Conservation (phyloP, 2,888 invertebrate genomes). For the Brachylomia viminalis region DNA sequence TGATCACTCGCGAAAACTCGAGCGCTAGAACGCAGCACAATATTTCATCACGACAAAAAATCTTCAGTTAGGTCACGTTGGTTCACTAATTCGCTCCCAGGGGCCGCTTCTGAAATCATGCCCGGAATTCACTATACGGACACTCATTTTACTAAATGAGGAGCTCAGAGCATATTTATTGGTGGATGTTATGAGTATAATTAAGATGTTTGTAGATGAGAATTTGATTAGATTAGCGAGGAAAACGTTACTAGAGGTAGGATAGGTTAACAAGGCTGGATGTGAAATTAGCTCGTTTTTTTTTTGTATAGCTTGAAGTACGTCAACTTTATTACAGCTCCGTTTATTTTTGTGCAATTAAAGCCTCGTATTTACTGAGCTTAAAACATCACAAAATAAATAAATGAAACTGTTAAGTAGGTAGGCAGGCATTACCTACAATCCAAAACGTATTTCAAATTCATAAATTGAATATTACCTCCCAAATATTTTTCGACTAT, state of each 20-base stretch:
- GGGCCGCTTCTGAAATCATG: constrained; percentile 82
- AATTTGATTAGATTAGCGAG: constrained; percentile 2
- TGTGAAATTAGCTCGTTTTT: too few species aligned
- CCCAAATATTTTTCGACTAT: too few species aligned
- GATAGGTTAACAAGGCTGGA: background rate
- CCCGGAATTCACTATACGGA: constrained; percentile 83
- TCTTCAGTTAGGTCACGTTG: constrained; percentile 86
- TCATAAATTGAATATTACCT: background rate
- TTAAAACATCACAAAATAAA: background rate
- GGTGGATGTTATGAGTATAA: constrained; percentile 60
- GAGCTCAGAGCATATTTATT: constrained; percentile 74
- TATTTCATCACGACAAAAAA: constrained; percentile 84
- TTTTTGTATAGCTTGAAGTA: background rate
- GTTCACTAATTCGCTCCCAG: constrained; percentile 85
- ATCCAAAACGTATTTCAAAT: background rate
- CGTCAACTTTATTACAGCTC: background rate
- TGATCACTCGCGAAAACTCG: constrained; percentile 31
- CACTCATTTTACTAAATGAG: constrained; percentile 77
- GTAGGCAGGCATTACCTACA: background rate
- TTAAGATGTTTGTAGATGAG: constrained; percentile 25
- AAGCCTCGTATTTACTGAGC: too few species aligned
- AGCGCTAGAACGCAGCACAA: constrained; percentile 71
- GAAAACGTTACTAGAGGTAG: background rate
- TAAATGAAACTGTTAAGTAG: background rate
- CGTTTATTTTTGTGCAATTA: background rate